Evolutionary conservation across 1,140 invertebrate genomes (phyloP).

Genomic region (Philaenus spumarius): DNA sequence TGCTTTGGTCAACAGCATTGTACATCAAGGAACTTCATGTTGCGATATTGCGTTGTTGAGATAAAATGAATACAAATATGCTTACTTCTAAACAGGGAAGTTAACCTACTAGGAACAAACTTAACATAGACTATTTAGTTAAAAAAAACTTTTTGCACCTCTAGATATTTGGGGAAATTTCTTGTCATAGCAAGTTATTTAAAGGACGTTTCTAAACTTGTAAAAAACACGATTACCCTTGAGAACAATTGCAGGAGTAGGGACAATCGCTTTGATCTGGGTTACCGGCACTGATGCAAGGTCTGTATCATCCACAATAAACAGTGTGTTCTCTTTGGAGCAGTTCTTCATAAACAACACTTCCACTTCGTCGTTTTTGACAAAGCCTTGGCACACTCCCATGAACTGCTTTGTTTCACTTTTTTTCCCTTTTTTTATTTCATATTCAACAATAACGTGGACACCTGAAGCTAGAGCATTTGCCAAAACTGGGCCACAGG

Average conservation of each 20-base stretch:
- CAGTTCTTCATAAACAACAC: not conserved
- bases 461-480: not conserved
- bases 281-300: not conserved
- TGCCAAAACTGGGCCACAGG: not conserved
- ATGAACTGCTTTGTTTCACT: not conserved
- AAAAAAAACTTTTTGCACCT: not conserved
- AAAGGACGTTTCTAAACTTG: not conserved
- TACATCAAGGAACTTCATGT: not conserved
- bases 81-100: too few species aligned
- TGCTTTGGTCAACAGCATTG: not conserved
- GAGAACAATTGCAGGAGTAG: too few species aligned
- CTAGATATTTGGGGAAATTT: not conserved
- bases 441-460: not conserved
- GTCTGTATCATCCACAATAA: not conserved
- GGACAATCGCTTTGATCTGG: not conserved
- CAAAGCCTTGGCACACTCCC: not conserved
- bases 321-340: too few species aligned
- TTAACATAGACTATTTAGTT: not conserved
- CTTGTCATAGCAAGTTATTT: not conserved
- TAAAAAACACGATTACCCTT: not conserved
- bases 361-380: not conserved
- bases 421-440: not conserved
- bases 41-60: too few species aligned
- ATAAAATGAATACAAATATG: too few species aligned
- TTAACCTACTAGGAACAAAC: not conserved